Base-by-base conservation (phyloP, 2,888 invertebrate genomes). In the Trimorus sp. region DNA sequence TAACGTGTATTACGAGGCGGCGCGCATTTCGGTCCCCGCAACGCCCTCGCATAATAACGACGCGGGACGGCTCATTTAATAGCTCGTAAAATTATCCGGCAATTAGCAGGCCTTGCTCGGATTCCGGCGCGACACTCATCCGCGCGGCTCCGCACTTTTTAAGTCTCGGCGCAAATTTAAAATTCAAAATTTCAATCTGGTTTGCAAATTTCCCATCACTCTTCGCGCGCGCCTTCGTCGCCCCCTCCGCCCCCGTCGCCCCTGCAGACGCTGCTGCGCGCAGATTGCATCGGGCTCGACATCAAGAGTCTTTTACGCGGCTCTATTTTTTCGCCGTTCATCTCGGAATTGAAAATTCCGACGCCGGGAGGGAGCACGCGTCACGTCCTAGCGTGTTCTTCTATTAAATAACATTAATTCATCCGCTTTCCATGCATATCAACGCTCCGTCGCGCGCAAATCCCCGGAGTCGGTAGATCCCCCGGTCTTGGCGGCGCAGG, bases 121-220 rank as follows among this genome's bases (percentile, higher is more conserved):
- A 88, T 88, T 88, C 86, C 86, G 85, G 84, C 85, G 86, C 86
- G 88, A 88, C 89, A 90, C 89, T 87, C 88, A 85, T 83, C 85
- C 86, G 83, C 75, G 66, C 75, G 82, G 79, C 84, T 63, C 85
- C 82, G 85, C 84, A 89, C 89, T 89, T 90, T 91, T 91, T 90
- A 89, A 91, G 89, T 90, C 89, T 82, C 89, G 82, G 86, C 75
- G 86, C 26, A 90, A 92, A 93, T 93, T 92, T 93, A 92, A 92
- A 93, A 92, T 93, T 93, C 92, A 92, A 92, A 93, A 92, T 92
- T 92, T 90, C 91, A 92, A 93, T 93, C 92, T 93, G 93, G 92
- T 89, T 93, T 93, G 93, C 93, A 92, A 93, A 93, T 93, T 92
- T 88, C 85, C 79, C 84, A 83, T 84, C 88, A 85, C 84, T 86